Evolutionary conservation across 2,113 vertebrate genomes (phyloP).

Genomic region (Bothrops jararaca): DNA sequence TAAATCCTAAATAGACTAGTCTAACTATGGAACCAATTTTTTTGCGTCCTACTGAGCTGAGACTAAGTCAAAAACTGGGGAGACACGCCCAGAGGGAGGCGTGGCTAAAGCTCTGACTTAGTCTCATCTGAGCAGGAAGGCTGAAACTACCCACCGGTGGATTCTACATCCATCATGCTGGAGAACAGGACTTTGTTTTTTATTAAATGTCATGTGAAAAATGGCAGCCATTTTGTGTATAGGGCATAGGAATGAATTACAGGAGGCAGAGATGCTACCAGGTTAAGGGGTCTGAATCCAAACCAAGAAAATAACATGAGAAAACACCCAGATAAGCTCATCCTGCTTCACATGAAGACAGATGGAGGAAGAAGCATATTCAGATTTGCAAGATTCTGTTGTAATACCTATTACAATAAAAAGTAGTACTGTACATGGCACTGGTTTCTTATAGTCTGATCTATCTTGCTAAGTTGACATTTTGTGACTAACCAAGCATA

Average conservation of each 20-base stretch:
- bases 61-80: too few relatives aligned
- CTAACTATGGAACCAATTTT: too few relatives aligned
- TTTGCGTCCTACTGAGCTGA: too few relatives aligned
- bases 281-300: background rate
- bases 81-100: too few relatives aligned
- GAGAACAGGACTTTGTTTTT: background rate
- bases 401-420: background rate
- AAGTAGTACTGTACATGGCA: background rate
- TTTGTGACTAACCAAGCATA: background rate
- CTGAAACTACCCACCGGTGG: too few relatives aligned
- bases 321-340: background rate
- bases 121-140: too few relatives aligned
- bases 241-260: background rate
- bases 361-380: background rate
- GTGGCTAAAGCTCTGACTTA: too few relatives aligned
- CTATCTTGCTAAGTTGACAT: background rate
- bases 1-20: too few relatives aligned
- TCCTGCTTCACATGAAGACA: background rate
- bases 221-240: background rate
- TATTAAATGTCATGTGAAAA: background rate
- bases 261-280: background rate
- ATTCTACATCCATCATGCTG: too few relatives aligned
- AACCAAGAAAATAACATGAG: background rate
- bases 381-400: background rate
- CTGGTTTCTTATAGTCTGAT: background rate